Conservation (phyloP, 2,888 invertebrate species). For the Balanococcus diminutus region DNA sequence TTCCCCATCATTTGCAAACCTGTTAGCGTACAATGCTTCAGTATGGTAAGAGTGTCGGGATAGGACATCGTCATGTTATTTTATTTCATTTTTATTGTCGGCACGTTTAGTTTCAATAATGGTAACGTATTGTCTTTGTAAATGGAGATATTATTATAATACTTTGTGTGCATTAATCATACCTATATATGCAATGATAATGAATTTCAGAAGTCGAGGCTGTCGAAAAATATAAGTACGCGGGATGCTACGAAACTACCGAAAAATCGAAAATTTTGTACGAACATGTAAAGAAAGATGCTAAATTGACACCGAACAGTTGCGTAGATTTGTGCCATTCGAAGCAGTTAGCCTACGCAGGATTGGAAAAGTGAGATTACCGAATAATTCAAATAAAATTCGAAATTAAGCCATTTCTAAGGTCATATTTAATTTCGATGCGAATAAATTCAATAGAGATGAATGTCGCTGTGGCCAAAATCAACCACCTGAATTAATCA, state of each 20-base stretch:
- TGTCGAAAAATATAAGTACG: neutral
- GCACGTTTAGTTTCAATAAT: neutral
- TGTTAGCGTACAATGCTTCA: conserved; percentile 8
- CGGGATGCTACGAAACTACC: neutral
- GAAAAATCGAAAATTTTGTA: neutral
- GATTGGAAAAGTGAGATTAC: conserved; percentile 40
- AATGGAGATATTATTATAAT: neutral
- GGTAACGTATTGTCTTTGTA: neutral
- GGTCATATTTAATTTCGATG: no score
- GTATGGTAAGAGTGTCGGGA: neutral
- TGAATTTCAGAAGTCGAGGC: conserved; percentile 2
- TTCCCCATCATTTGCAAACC: neutral
- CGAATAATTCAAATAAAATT: neutral
- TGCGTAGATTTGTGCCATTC: neutral
- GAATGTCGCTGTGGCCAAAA: conserved; percentile 54
- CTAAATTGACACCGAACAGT: neutral
- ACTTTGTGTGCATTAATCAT: neutral
- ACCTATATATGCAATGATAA: neutral
- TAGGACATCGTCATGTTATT: neutral
- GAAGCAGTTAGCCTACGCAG: conserved; percentile 2
- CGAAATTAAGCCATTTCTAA: no score
- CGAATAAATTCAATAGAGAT: conserved; percentile 13
- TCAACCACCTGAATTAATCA: conserved; percentile 3
- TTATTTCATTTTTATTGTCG: neutral
- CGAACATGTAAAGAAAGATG: neutral